Conservation (phyloP, 2,797 vertebrate species). For the Hippocampus kuda region DNA sequence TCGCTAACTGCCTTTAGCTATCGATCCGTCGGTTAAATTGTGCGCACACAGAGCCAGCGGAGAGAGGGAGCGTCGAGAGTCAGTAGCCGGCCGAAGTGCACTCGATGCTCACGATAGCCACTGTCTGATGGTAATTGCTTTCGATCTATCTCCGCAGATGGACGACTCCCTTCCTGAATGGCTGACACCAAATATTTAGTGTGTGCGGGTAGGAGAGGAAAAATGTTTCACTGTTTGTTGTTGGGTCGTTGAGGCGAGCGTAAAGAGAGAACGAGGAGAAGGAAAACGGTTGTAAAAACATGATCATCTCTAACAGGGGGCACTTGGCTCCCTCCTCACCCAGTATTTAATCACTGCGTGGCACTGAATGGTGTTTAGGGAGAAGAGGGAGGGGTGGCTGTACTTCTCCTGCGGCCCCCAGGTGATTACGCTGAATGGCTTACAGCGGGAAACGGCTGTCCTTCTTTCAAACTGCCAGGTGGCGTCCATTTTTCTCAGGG, state of each 20-base stretch:
- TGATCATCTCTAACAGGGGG: constrained; percentile 58
- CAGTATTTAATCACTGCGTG: constrained; percentile 54
- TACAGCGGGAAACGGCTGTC: constrained; percentile 63
- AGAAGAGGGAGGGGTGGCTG: constrained; percentile 29
- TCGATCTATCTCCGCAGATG: constrained; percentile 82
- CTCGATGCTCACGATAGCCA: constrained; percentile 35
- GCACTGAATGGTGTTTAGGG: constrained; percentile 46
- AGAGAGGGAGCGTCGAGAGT: constrained; percentile 28
- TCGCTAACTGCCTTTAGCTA: constrained; percentile 81
- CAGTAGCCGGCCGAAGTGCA: constrained; percentile 20
- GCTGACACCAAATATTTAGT: constrained; percentile 82
- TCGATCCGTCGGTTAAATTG: constrained; percentile 93
- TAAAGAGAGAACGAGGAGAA: constrained; percentile 28
- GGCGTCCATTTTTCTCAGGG: constrained; percentile 60
- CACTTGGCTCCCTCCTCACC: constrained; percentile 51
- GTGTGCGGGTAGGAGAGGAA: constrained; percentile 41
- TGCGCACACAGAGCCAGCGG: constrained; percentile 55
- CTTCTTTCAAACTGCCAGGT: constrained; percentile 63
- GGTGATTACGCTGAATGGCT: constrained; percentile 69
- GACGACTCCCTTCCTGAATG: constrained; percentile 70
- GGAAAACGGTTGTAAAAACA: constrained; percentile 42
- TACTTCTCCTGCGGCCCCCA: constrained; percentile 47
- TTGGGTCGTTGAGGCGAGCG: constrained; percentile 40
- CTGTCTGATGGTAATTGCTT: constrained; percentile 96
- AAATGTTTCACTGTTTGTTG: constrained; percentile 61